phyloP scores from a whole-genome alignment of 2,888 invertebrate genomes.

The Candidula unifasciata region DNA sequence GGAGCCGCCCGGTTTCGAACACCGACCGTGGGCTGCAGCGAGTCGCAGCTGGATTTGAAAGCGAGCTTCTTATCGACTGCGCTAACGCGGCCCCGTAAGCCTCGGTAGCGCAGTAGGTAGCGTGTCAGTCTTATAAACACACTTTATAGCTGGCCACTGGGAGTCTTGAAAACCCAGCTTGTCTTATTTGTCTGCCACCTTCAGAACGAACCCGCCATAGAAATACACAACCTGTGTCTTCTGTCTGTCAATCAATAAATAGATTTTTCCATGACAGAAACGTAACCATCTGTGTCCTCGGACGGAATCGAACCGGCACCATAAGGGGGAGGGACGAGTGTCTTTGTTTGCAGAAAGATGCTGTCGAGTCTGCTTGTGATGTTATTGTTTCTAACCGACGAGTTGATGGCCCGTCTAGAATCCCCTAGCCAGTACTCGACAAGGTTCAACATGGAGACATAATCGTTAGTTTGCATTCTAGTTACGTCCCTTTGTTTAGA shows the following conservation, averaged over 20 bases:
- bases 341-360: neutral
- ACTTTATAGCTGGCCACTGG: no score
- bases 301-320: constrained; percentile 5
- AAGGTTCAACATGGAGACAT: neutral
- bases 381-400: constrained; percentile 3
- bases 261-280: neutral
- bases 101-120: no score
- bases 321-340: constrained; percentile 2
- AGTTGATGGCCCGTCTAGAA: neutral
- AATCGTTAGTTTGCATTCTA: constrained; percentile 19
- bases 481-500: constrained; percentile 20
- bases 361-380: constrained; percentile 12
- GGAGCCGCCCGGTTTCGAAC: no score
- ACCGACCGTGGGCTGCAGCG: no score
- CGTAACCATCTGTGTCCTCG: constrained; percentile 1
- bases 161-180: no score
- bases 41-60: no score
- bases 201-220: no score
- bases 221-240: no score
- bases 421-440: neutral
- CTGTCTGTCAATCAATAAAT: neutral
- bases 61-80: no score
- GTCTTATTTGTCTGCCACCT: no score
- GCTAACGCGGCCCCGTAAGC: no score
- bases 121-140: no score